These are phyloP conservation scores for Cryptops parisi DNA, from an alignment of 2,888 invertebrate species.

Conservation along the genomic window DNA sequence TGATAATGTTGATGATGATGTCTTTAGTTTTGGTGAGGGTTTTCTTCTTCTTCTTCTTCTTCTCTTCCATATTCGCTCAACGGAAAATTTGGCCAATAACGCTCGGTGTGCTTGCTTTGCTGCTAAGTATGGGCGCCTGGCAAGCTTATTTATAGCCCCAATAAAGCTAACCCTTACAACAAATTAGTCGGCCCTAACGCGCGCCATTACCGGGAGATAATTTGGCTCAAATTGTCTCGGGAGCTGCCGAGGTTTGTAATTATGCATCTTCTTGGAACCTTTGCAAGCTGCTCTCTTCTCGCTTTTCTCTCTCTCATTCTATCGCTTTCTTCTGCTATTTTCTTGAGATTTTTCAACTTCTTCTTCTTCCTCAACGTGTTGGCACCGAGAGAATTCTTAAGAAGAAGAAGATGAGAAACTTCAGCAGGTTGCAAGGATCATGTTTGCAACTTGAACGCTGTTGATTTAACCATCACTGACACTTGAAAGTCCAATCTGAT, in stretches of 20 bases:
- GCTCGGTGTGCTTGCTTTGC: neutral
- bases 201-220: conserved; percentile 13
- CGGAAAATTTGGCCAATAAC: neutral
- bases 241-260: conserved; percentile 13
- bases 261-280: conserved; percentile 7
- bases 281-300: too few species aligned
- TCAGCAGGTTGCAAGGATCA: too few species aligned
- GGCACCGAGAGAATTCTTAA: conserved; percentile 7
- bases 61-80: neutral
- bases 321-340: too few species aligned
- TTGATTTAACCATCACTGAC: too few species aligned
- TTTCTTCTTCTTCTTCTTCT: too few species aligned
- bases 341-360: too few species aligned
- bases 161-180: conserved; percentile 15
- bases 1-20: too few species aligned
- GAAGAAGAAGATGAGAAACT: conserved; percentile 1
- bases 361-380: too few species aligned
- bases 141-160: conserved; percentile 10
- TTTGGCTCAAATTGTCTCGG: conserved; percentile 15
- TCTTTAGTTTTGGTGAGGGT: too few species aligned
- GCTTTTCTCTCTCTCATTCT: too few species aligned
- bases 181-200: conserved; percentile 14
- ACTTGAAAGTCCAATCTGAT: too few species aligned
- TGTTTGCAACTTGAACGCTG: too few species aligned
- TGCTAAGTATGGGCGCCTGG: neutral